Evolutionary conservation across 2,888 invertebrate species (phyloP).

Genomic region (Eupithecia dodoneata): DNA sequence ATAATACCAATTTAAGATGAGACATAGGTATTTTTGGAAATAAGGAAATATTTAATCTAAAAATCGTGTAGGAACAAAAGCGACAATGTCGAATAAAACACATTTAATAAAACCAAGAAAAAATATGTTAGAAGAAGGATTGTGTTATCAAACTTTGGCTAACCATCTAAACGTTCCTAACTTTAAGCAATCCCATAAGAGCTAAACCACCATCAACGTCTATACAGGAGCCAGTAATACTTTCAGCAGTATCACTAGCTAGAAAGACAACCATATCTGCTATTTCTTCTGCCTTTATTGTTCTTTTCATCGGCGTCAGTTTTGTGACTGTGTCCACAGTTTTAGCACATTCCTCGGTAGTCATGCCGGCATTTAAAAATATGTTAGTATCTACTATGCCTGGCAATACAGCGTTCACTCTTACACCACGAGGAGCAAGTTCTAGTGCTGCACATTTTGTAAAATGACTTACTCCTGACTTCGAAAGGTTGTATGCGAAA

Average conservation of each 20-base stretch:
- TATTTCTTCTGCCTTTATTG: slow-evolving; percentile 46
- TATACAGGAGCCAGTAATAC: slow-evolving; percentile 54
- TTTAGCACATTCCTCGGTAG: neutral
- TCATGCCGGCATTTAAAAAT: slow-evolving; percentile 6
- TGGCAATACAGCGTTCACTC: slow-evolving; percentile 89
- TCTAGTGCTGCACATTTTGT: slow-evolving; percentile 89
- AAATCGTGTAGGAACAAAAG: neutral
- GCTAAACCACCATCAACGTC: slow-evolving; percentile 18
- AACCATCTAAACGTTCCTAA: neutral
- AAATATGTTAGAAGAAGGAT: neutral
- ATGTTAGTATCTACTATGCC: slow-evolving; percentile 83
- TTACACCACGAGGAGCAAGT: slow-evolving; percentile 81
- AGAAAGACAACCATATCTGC: slow-evolving; percentile 55
- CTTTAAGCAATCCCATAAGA: slow-evolving; percentile 3
- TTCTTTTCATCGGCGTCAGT: slow-evolving; percentile 1
- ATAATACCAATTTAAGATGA: neutral
- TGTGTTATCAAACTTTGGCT: neutral
- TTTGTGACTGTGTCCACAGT: neutral
- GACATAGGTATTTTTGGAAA: neutral
- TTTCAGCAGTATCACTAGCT: slow-evolving; percentile 59
- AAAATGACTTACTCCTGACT: slow-evolving; percentile 89
- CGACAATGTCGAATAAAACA: neutral
- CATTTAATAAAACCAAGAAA: neutral
- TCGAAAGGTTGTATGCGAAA: slow-evolving; percentile 86
- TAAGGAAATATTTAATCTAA: neutral